Conservation (phyloP, 2,888 invertebrate species). For the Hymenopus coronatus region DNA sequence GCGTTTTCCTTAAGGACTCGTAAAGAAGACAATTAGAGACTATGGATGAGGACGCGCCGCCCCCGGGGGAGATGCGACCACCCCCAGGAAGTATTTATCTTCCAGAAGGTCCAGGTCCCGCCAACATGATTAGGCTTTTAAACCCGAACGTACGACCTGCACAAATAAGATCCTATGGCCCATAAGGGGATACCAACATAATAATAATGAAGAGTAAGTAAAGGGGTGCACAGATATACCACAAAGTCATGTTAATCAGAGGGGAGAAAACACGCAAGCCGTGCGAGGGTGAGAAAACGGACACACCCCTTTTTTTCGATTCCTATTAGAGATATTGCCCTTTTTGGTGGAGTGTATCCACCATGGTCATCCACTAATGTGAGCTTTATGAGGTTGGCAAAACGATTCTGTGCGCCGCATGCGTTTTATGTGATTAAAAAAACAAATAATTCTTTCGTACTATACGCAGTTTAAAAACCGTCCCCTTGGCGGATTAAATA, state of each 20-base stretch:
- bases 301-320: constrained; percentile 5
- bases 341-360: not conserved
- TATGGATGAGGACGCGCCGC: not conserved
- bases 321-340: constrained; percentile 8
- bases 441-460: too few species aligned
- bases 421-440: not conserved
- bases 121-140: constrained; percentile 31
- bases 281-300: not conserved
- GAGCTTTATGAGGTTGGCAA: not conserved
- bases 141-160: constrained; percentile 12
- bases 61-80: not conserved
- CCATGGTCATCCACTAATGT: not conserved
- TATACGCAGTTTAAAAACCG: too few species aligned
- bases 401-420: not conserved
- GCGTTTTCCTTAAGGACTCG: not conserved
- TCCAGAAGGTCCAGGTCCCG: constrained; percentile 22
- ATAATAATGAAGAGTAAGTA: not conserved
- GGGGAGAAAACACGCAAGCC: not conserved
- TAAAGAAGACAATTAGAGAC: not conserved
- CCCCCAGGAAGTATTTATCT: constrained; percentile 8
- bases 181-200: constrained; percentile 11
- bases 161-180: constrained; percentile 21
- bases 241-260: constrained; percentile 5
- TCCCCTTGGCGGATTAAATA: too few species aligned
- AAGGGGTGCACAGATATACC: not conserved